Evolutionary conservation across 2,888 invertebrate species (phyloP).

Genomic region (Frankliniella fusca): DNA sequence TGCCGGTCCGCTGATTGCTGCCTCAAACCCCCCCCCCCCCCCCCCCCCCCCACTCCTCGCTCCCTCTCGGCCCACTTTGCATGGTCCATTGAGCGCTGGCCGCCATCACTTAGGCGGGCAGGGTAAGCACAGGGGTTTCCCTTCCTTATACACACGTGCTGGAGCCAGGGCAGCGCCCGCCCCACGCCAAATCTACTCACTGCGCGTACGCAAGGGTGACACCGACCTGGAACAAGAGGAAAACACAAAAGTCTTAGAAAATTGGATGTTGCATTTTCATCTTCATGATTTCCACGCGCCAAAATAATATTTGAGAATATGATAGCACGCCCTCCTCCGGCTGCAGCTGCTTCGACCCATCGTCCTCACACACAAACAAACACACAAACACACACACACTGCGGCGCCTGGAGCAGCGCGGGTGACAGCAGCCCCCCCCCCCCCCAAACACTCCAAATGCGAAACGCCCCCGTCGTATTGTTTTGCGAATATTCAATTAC

Average conservation of each 20-base stretch:
- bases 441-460: not conserved
- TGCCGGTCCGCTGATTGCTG: not conserved
- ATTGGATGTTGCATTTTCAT: too few relatives aligned
- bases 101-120: not conserved
- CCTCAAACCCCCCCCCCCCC: not conserved
- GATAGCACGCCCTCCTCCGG: too few relatives aligned
- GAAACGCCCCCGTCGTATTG: not conserved
- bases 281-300: too few relatives aligned
- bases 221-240: too few relatives aligned
- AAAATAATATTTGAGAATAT: too few relatives aligned
- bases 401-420: not conserved
- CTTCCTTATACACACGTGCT: not conserved
- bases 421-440: not conserved
- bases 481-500: slow-evolving; percentile 10
- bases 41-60: not conserved
- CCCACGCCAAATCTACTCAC: too few relatives aligned
- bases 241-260: too few relatives aligned
- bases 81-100: slow-evolving; percentile 18
- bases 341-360: too few relatives aligned
- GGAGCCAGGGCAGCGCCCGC: too few relatives aligned
- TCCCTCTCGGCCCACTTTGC: not conserved
- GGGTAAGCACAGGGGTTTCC: not conserved
- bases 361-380: not conserved
- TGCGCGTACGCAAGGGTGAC: too few relatives aligned
- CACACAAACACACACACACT: not conserved